phyloP scores from a whole-genome alignment of 1,140 invertebrate genomes.

The Cydia amplana region DNA sequence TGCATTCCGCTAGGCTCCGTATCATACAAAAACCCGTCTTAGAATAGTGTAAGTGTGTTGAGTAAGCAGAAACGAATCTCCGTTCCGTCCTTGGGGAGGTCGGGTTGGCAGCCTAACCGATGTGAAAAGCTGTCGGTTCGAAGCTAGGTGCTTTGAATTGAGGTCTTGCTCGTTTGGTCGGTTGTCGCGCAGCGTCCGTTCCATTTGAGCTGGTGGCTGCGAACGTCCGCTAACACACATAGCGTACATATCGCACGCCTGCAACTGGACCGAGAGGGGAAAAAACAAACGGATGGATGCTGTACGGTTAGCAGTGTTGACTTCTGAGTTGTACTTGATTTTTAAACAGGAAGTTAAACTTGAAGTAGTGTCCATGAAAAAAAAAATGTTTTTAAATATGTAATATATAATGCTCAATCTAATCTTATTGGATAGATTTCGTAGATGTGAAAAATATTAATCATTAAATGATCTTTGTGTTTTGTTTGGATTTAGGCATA shows the following conservation, averaged over 20 bases:
- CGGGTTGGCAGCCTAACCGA: constrained; percentile 44
- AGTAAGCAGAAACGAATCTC: constrained; percentile 66
- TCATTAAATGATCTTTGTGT: too few relatives aligned
- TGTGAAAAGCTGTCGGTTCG: constrained; percentile 35
- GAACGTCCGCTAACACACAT: constrained; percentile 74
- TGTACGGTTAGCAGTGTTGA: constrained; percentile 43
- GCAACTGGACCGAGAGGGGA: constrained; percentile 62
- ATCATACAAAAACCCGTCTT: constrained; percentile 59
- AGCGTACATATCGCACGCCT: constrained; percentile 71
- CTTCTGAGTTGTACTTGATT: background rate
- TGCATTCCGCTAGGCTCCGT: constrained; percentile 52
- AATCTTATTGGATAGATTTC: too few relatives aligned
- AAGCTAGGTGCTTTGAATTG: constrained; percentile 21
- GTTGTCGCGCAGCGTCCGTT: constrained; percentile 58
- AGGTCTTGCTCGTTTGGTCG: constrained; percentile 52
- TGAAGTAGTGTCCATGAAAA: background rate
- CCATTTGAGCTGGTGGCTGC: constrained; percentile 63
- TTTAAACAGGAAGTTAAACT: constrained; percentile 1
- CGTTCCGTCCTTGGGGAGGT: constrained; percentile 73
- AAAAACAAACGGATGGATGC: constrained; percentile 70
- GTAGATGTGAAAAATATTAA: too few relatives aligned
- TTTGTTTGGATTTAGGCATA: too few relatives aligned
- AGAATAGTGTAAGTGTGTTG: constrained; percentile 49
- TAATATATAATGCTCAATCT: background rate
- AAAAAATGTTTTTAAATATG: background rate